These are phyloP conservation scores for Calcarius lapponicus DNA, from an alignment of 2,797 vertebrate genomes.

Conservation along the genomic window DNA sequence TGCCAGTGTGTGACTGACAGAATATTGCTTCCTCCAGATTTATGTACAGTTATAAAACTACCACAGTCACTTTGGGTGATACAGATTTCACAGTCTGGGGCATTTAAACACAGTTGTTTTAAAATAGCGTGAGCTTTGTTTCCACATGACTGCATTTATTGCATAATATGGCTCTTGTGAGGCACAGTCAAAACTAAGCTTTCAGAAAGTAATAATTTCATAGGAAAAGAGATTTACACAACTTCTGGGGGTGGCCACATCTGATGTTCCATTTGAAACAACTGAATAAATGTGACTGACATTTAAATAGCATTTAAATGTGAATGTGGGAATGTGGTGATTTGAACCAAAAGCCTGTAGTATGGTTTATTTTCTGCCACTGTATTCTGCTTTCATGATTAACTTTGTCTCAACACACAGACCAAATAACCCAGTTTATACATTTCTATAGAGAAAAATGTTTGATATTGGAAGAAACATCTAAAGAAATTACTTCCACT, in stretches of 20 bases:
- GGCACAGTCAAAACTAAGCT: background rate
- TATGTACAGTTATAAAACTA: background rate
- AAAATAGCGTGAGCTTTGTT: conserved; percentile 26
- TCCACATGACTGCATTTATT: conserved; percentile 13
- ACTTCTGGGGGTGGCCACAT: background rate
- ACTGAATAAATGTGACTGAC: background rate
- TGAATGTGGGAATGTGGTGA: background rate
- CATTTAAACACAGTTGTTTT: background rate
- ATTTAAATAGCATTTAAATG: background rate
- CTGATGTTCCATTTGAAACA: background rate
- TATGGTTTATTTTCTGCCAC: background rate
- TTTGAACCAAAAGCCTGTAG: background rate
- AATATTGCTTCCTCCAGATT: background rate
- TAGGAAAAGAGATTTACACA: background rate
- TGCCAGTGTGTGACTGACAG: accelerated
- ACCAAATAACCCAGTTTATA: background rate
- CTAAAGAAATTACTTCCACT: background rate
- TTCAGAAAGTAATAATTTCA: conserved; percentile 2
- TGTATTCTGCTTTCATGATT: background rate
- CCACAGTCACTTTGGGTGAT: background rate
- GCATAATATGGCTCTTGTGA: background rate
- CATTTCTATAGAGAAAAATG: background rate
- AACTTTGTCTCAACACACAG: background rate
- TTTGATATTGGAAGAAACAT: background rate
- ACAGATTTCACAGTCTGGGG: background rate